These are phyloP conservation scores for Osmerus mordax DNA, from an alignment of 2,113 vertebrate genomes.

Conservation along the genomic window DNA sequence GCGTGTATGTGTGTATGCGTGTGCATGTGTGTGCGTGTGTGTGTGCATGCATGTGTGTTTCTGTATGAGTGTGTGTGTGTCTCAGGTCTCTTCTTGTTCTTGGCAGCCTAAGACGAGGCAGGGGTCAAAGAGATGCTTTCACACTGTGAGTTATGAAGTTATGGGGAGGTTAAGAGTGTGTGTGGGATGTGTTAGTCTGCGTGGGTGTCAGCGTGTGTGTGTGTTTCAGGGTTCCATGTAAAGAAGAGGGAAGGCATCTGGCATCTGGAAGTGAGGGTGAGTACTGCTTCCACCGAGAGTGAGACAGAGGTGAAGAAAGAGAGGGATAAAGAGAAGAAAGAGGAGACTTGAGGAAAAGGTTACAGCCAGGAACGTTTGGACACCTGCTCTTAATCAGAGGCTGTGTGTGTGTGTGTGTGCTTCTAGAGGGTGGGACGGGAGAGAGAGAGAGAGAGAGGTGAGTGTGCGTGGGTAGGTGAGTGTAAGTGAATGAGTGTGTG, in stretches of 20 bases:
- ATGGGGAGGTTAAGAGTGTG: background rate
- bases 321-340: background rate
- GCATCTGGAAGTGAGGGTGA: background rate
- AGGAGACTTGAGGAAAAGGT: background rate
- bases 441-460: background rate
- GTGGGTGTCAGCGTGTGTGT: background rate
- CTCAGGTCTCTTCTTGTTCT: background rate
- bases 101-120: background rate
- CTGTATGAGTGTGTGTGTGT: background rate
- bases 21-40: background rate
- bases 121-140: background rate
- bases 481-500: background rate
- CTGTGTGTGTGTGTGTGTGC: too few relatives aligned
- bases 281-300: background rate
- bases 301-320: background rate
- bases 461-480: background rate
- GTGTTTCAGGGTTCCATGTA: too few relatives aligned
- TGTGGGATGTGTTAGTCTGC: background rate
- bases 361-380: background rate
- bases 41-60: slow-evolving; percentile 1
- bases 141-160: background rate
- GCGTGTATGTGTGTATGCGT: too few relatives aligned
- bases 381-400: too few relatives aligned
- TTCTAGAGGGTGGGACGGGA: too few relatives aligned
- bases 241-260: background rate